Evolutionary conservation across 1,140 invertebrate species (phyloP).

Genomic region (Pantala flavescens): DNA sequence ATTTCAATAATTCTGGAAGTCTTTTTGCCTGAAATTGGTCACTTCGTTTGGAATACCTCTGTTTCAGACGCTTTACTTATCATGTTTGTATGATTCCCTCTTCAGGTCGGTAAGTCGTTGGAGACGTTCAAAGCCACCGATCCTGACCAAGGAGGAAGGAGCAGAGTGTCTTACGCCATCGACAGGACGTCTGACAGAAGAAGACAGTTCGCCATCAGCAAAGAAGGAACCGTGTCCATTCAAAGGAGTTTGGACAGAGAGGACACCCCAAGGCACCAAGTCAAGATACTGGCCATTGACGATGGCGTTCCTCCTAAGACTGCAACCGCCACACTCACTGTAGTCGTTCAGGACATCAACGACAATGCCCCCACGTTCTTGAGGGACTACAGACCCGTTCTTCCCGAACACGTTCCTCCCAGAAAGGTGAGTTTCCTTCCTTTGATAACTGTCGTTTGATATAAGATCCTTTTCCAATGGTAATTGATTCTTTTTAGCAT

Average conservation of each 20-base stretch:
- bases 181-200: slow-evolving; percentile 82
- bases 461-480: no score
- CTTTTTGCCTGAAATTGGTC: no score
- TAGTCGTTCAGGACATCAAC: slow-evolving; percentile 93
- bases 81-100: background rate
- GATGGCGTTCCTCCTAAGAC: slow-evolving; percentile 89
- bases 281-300: slow-evolving; percentile 91
- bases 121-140: slow-evolving; percentile 90
- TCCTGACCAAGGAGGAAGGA: slow-evolving; percentile 87
- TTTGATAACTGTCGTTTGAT: no score
- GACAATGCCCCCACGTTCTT: slow-evolving; percentile 87
- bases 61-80: background rate
- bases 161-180: slow-evolving; percentile 83
- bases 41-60: no score
- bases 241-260: slow-evolving; percentile 80
- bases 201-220: slow-evolving; percentile 82
- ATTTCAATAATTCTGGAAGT: no score
- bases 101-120: slow-evolving; percentile 66
- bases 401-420: slow-evolving; percentile 80
- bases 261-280: slow-evolving; percentile 84
- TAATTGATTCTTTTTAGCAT: no score
- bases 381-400: slow-evolving; percentile 83
- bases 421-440: slow-evolving; percentile 46
- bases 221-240: slow-evolving; percentile 85
- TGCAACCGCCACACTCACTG: slow-evolving; percentile 87